Percentiles rank a stretch among this genome's conserved stretches.
These are phyloP conservation scores for Urosaurus nigricauda DNA, from an alignment of 2,797 vertebrate genomes.

Conservation along the genomic window DNA sequence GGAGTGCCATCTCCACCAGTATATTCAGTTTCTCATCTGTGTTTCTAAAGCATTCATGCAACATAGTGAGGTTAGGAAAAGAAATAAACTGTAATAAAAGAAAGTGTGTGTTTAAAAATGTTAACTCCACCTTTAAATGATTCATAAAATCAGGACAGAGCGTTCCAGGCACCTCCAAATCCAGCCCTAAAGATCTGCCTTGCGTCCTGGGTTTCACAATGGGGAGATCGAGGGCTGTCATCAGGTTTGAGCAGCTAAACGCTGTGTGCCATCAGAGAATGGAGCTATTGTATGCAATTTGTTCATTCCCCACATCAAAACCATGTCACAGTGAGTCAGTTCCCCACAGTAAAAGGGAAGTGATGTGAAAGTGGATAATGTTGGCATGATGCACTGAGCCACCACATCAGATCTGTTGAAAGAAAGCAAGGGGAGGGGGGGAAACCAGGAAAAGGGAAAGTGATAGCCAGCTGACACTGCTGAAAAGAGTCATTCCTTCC, in stretches of 20 bases:
- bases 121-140: neutral
- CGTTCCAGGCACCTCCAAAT: neutral
- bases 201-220: neutral
- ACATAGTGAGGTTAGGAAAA: neutral
- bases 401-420: constrained; percentile 56
- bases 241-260: constrained; percentile 43
- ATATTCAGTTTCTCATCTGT: too few species aligned
- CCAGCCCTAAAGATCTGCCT: constrained; percentile 21
- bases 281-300: constrained; percentile 4
- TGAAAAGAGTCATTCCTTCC: constrained; percentile 56
- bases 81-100: neutral
- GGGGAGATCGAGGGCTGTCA: constrained; percentile 37
- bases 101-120: neutral
- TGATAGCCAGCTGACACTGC: constrained; percentile 61
- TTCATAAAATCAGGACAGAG: neutral
- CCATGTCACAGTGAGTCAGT: constrained; percentile 27
- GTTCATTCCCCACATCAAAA: constrained; percentile 54
- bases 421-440: constrained; percentile 2
- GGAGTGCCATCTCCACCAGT: too few species aligned
- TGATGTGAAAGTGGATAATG: constrained; percentile 59
- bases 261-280: constrained; percentile 26
- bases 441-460: constrained; percentile 59
- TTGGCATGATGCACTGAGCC: constrained; percentile 38
- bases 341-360: constrained; percentile 45
- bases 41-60: neutral